Conservation (phyloP, 2,113 vertebrate species). For the Phoxinus phoxinus region DNA sequence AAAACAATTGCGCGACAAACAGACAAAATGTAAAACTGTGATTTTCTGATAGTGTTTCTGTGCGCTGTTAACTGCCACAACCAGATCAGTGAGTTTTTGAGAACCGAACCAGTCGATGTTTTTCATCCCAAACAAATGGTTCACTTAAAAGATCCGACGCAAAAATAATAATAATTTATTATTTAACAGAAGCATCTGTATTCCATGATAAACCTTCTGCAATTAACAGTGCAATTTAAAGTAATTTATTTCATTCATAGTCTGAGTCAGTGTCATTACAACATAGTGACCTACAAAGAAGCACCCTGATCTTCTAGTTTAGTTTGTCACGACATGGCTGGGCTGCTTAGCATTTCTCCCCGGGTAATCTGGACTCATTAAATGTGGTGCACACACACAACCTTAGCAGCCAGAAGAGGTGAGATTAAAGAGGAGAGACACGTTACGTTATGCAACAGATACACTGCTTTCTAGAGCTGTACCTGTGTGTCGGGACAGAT, state of each 20-base stretch:
- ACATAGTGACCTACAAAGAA: background rate
- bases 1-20: too few relatives aligned
- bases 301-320: background rate
- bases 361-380: conserved; percentile 11
- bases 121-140: background rate
- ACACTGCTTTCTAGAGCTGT: conserved; percentile 1
- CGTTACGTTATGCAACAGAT: conserved; percentile 31
- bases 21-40: too few relatives aligned
- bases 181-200: background rate
- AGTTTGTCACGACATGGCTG: background rate
- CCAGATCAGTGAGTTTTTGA: background rate
- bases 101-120: background rate
- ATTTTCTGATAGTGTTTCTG: too few relatives aligned
- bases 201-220: background rate
- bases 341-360: conserved; percentile 6
- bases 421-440: conserved; percentile 31
- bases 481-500: conserved; percentile 18
- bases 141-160: background rate
- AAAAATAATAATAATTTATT: background rate
- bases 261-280: background rate
- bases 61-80: background rate
- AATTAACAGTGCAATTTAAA: background rate
- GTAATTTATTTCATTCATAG: background rate
- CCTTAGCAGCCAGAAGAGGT: conserved; percentile 7
- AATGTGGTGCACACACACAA: conserved; percentile 19